These are phyloP conservation scores for Patella depressa DNA, from an alignment of 2,888 invertebrate genomes.

Conservation along the genomic window DNA sequence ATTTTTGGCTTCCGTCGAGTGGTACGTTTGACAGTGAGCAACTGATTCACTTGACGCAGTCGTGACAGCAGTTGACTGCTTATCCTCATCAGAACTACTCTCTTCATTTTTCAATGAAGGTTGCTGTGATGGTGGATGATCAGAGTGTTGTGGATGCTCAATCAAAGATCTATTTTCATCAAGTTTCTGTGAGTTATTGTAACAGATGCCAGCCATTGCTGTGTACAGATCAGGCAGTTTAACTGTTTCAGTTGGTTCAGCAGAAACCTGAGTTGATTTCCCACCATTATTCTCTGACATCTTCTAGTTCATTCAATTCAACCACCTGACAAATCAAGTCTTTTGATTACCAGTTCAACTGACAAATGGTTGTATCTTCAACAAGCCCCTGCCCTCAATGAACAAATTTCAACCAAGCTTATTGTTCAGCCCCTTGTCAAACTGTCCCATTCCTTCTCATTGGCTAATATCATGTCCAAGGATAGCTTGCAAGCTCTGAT, in stretches of 20 bases:
- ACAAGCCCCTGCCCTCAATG: slow-evolving; percentile 1
- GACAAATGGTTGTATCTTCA: neutral
- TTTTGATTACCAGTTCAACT: slow-evolving; percentile 1
- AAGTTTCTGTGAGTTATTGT: slow-evolving; percentile 8
- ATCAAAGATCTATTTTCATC: neutral
- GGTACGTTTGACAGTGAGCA: neutral
- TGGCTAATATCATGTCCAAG: neutral
- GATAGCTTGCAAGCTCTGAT: neutral
- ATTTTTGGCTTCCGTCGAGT: neutral
- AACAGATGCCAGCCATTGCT: slow-evolving; percentile 14
- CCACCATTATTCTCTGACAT: slow-evolving; percentile 6
- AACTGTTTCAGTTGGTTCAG: slow-evolving; percentile 4
- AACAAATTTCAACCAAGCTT: neutral
- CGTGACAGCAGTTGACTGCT: neutral
- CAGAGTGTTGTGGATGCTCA: neutral
- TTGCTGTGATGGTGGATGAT: neutral
- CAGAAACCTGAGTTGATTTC: slow-evolving; percentile 7
- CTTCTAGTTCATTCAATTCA: neutral
- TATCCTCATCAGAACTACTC: neutral
- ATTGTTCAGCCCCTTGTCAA: neutral
- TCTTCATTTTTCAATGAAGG: neutral
- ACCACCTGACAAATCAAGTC: neutral
- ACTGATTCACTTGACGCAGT: neutral
- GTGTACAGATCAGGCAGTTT: slow-evolving; percentile 14
- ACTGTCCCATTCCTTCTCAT: neutral